phyloP scores from a whole-genome alignment of 2,113 vertebrate species.

The Condylura cristata region DNA sequence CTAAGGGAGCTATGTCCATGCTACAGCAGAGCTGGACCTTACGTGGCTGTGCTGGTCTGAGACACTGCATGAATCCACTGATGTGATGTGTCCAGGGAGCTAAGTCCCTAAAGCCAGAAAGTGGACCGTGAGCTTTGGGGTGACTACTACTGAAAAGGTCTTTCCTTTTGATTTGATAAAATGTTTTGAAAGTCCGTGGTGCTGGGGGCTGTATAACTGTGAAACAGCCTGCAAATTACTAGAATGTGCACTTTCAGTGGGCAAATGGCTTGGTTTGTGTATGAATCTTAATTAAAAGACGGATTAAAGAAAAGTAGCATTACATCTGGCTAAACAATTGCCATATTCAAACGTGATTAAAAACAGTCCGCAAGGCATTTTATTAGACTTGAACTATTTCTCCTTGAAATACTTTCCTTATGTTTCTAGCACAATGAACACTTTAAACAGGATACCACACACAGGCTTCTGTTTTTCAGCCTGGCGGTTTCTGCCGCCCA shows the following conservation, averaged over 20 bases:
- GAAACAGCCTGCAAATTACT: neutral
- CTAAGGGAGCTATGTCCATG: neutral
- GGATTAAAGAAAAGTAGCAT: accelerated
- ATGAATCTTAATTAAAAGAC: neutral
- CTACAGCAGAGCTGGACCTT: too few species aligned
- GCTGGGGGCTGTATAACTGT: neutral
- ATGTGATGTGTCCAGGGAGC: accelerated
- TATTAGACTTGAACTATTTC: neutral
- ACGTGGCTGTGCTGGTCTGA: too few species aligned
- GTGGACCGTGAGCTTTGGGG: too few species aligned
- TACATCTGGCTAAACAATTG: neutral
- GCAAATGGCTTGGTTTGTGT: accelerated
- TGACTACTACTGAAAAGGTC: neutral
- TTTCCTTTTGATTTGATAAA: neutral
- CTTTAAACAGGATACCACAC: accelerated
- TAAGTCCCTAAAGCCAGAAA: neutral
- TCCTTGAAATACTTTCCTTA: neutral
- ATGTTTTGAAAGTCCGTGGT: neutral
- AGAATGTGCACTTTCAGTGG: neutral
- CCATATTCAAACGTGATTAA: neutral
- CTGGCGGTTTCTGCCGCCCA: neutral
- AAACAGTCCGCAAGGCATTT: neutral
- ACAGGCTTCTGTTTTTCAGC: accelerated
- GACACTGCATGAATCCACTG: accelerated
- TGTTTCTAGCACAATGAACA: neutral